Evolutionary conservation across 2,888 invertebrate genomes (phyloP).

Genomic region (Empis livida): DNA sequence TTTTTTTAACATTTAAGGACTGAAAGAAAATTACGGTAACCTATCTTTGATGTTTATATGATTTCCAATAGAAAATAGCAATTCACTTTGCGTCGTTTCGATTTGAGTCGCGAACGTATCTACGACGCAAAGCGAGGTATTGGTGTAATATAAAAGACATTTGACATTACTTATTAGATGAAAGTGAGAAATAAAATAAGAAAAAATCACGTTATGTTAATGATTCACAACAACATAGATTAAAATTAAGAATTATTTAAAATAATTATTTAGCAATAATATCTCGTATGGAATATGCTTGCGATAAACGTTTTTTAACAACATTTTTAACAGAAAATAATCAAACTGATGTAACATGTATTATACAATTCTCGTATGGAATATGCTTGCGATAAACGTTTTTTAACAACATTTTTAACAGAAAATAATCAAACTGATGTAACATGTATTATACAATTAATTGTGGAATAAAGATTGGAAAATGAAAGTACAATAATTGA

Average conservation of each 20-base stretch:
- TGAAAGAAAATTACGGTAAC: no score
- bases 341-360: conserved; percentile 27
- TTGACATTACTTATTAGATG: conserved; percentile 8
- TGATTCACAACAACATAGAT: conserved; percentile 29
- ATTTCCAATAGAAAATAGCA: no score
- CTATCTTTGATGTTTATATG: no score
- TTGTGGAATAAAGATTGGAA: conserved; percentile 19
- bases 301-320: conserved; percentile 20
- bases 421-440: conserved; percentile 32
- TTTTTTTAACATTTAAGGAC: no score
- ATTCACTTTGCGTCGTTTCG: no score
- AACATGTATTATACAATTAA: conserved; percentile 24
- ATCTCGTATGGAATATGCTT: conserved; percentile 4
- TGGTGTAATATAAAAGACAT: conserved; percentile 1
- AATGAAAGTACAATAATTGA: conserved; percentile 13
- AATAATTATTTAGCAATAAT: conserved; percentile 11
- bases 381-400: conserved; percentile 15
- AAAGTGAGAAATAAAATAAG: conserved; percentile 9
- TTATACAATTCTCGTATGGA: conserved; percentile 11
- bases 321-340: conserved; percentile 25
- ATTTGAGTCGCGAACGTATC: no score
- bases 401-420: conserved; percentile 21
- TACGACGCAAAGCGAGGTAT: no score
- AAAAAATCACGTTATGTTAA: conserved; percentile 29
- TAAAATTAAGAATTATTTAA: conserved; percentile 25